Conservation (phyloP, 92 coral and sea anemone species). For the Pocillopora meandrina region DNA sequence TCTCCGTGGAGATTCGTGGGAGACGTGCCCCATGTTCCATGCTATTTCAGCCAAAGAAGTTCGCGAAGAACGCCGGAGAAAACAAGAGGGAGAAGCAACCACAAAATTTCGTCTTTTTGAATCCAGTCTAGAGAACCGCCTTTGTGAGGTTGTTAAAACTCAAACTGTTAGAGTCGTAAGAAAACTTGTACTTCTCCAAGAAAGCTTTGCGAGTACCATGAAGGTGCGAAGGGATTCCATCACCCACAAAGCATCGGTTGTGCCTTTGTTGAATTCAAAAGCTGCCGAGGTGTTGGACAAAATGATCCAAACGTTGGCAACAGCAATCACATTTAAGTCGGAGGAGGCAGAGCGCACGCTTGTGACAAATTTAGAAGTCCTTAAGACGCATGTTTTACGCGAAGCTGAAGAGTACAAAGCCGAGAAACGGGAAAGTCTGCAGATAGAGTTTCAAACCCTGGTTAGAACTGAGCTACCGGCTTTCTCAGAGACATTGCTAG, state of each 20-base stretch:
- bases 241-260: constrained; percentile 11
- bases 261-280: constrained; percentile 5
- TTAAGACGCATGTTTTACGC: background rate
- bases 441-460: constrained; percentile 21
- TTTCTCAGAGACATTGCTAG: background rate
- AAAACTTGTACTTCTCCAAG: constrained; percentile 29
- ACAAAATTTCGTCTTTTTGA: constrained; percentile 47
- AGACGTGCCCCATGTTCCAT: constrained; percentile 41
- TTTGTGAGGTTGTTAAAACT: constrained; percentile 39
- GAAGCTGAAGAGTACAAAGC: constrained; percentile 51
- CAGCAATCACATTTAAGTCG: background rate
- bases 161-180: constrained; percentile 49
- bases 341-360: background rate
- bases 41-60: constrained; percentile 66
- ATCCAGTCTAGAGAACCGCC: constrained; percentile 26
- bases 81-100: constrained; percentile 32
- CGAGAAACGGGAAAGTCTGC: constrained; percentile 7
- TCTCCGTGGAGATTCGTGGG: constrained; percentile 22
- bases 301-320: constrained; percentile 17
- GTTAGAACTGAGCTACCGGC: constrained; percentile 7
- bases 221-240: constrained; percentile 18
- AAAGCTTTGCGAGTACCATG: constrained; percentile 29
- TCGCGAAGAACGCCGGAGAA: constrained; percentile 7
- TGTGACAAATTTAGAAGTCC: background rate
- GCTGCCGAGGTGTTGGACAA: background rate